Percentiles rank a stretch among this genome's conserved stretches.
phyloP scores from a whole-genome alignment of 2,797 vertebrate species.

The Micropoecilia bifurca region DNA sequence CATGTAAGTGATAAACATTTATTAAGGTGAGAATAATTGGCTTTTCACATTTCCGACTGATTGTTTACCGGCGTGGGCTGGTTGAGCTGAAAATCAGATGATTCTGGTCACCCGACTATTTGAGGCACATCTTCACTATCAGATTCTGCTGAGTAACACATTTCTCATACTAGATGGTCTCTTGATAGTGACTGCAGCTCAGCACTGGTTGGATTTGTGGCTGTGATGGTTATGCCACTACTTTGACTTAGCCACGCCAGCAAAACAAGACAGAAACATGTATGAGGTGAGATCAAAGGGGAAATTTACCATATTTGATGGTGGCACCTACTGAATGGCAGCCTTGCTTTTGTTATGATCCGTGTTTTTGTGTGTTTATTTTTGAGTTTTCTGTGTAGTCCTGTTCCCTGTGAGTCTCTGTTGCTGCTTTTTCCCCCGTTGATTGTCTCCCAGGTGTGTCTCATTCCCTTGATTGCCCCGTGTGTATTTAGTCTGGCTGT shows the following conservation, averaged over 20 bases:
- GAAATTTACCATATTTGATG: neutral
- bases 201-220: neutral
- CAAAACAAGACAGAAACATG: neutral
- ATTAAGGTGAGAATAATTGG: neutral
- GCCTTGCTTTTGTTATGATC: too few species aligned
- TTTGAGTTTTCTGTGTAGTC: too few species aligned
- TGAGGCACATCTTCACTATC: neutral
- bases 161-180: neutral
- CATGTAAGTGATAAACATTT: neutral
- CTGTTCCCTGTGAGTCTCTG: too few species aligned
- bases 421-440: too few species aligned
- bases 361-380: too few species aligned
- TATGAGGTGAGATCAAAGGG: neutral
- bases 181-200: neutral
- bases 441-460: too few species aligned
- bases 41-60: neutral
- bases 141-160: neutral
- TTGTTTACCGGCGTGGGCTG: neutral
- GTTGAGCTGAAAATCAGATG: neutral
- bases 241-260: neutral
- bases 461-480: too few species aligned
- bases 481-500: too few species aligned
- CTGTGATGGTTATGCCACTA: neutral
- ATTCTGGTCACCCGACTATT: neutral
- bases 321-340: too few species aligned